Evolutionary conservation across 2,797 vertebrate genomes (phyloP), one percentile per base, ranked within the genome.

Genomic region (Eulemur mongoz): DNA sequence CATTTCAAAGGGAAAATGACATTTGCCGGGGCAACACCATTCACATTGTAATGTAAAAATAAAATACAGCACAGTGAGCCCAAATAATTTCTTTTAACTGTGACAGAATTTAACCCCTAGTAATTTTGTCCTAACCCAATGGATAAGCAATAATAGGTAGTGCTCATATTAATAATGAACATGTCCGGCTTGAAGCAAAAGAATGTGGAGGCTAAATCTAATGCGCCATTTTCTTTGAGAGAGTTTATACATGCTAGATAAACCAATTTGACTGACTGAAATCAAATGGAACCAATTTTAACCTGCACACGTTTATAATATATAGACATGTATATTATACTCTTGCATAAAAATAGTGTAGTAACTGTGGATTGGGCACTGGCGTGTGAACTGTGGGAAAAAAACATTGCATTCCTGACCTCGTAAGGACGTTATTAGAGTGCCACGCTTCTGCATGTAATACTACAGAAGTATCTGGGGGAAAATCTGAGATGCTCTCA

Each of bases 1-100:
- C 75, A 69, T 95, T 98, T 98, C 96, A 97, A 98, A 98, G 61
- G 38, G 75, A 96, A 70, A 81, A 92, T 95, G 97, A 96, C 79
- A 87, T 94, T 97, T 96, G 27, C 94, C 76, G 30, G 43, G 97
- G 76, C 43, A 94, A 89, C 92, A 76, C 32, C 61, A 78, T 91
- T 93, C 54, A 96, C 96, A 97, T 52, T 38, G 0, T 69, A 65
- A 48, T 75, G 57, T 57, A 97, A 97, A 97, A 52, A 91, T 94
- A 92, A 93, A 96, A 95, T 92, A 96, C 89, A 92, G 75, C 69
- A 97, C 69, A 97, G 38, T 48, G 84, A 73, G 65, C 27, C 59
- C 59, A 72, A 83, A 87, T 89, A 73, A 70, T 95, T 96, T 92
- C 67, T 95, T 94, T 96, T 84, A 90, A 91, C 43, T 83, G 59